Percentiles rank a stretch among this genome's conserved stretches.
These are phyloP conservation scores for Microplitis demolitor DNA, from an alignment of 1,140 invertebrate species.

Conservation along the genomic window DNA sequence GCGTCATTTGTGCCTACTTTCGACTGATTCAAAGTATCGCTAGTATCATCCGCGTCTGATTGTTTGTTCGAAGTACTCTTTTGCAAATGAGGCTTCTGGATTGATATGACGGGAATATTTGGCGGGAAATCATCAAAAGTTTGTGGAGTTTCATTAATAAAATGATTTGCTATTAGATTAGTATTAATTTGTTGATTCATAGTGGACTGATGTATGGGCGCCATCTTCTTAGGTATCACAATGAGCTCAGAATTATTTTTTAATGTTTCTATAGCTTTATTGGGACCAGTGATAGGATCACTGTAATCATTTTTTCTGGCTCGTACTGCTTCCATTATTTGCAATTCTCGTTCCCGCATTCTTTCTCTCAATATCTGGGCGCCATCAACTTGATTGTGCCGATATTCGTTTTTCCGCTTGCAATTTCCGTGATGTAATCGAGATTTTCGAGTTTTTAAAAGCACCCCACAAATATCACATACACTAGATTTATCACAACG, in stretches of 20 bases:
- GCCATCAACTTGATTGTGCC: constrained; percentile 45
- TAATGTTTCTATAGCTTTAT: constrained; percentile 45
- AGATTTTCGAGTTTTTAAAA: constrained; percentile 43
- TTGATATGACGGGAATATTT: too few relatives aligned
- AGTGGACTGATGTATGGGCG: constrained; percentile 19
- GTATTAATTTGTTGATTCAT: constrained; percentile 15
- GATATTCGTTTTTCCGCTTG: constrained; percentile 46
- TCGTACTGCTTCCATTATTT: constrained; percentile 44
- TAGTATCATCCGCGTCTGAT: too few relatives aligned
- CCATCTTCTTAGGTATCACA: constrained; percentile 48
- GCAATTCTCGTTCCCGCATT: constrained; percentile 53
- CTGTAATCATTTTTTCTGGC: constrained; percentile 45
- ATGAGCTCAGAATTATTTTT: constrained; percentile 53
- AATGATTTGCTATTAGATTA: background rate
- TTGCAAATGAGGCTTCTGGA: too few relatives aligned
- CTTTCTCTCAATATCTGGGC: constrained; percentile 45
- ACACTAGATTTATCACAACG: constrained; percentile 38
- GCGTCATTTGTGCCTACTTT: background rate
- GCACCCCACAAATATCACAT: constrained; percentile 52
- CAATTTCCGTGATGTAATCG: constrained; percentile 50
- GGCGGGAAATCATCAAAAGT: too few relatives aligned
- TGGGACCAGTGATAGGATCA: constrained; percentile 43
- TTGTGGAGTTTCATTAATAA: too few relatives aligned
- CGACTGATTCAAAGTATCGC: background rate
- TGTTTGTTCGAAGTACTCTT: too few relatives aligned